These are phyloP conservation scores for Drosophila pectinifera DNA, from an alignment of 1,140 invertebrate genomes.

Conservation along the genomic window DNA sequence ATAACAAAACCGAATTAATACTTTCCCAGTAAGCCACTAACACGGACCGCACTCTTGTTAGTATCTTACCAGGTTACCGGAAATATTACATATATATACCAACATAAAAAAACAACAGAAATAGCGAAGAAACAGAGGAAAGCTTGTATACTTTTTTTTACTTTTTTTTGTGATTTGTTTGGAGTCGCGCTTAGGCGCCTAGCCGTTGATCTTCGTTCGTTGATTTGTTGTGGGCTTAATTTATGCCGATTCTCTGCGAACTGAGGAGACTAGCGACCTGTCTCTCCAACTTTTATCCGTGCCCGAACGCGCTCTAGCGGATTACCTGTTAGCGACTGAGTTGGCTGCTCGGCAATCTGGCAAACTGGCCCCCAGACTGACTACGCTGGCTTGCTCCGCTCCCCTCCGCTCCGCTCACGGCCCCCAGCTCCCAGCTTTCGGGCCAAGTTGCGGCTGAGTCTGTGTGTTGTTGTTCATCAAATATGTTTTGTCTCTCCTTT, in stretches of 20 bases:
- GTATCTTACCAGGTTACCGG: conserved; percentile 20
- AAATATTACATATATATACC: conserved; percentile 11
- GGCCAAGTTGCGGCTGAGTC: conserved; percentile 29
- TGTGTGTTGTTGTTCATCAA: conserved; percentile 2
- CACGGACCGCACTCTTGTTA: conserved; percentile 32
- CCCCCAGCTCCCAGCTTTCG: conserved; percentile 28
- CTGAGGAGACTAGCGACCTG: conserved; percentile 21
- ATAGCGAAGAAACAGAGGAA: conserved; percentile 1
- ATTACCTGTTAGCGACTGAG: conserved; percentile 73
- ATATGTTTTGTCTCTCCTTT: neutral
- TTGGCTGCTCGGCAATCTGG: conserved; percentile 15
- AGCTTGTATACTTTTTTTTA: conserved; percentile 28
- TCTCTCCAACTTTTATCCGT: conserved; percentile 55
- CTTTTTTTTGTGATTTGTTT: conserved; percentile 14
- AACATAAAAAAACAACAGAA: neutral
- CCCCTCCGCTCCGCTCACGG: conserved; percentile 15
- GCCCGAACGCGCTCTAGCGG: conserved; percentile 69
- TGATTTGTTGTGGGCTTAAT: conserved; percentile 19
- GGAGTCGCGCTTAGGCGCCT: conserved; percentile 40
- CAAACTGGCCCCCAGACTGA: conserved; percentile 14
- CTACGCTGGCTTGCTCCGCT: conserved; percentile 21
- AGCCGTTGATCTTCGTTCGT: conserved; percentile 6
- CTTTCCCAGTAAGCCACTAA: conserved; percentile 31
- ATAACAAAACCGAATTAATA: conserved; percentile 10
- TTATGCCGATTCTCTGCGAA: conserved; percentile 41